Evolutionary conservation across 92 coral and sea anemone species (phyloP), one percentile per base, ranked within the genome.

Genomic region (Galaxea fascicularis): DNA sequence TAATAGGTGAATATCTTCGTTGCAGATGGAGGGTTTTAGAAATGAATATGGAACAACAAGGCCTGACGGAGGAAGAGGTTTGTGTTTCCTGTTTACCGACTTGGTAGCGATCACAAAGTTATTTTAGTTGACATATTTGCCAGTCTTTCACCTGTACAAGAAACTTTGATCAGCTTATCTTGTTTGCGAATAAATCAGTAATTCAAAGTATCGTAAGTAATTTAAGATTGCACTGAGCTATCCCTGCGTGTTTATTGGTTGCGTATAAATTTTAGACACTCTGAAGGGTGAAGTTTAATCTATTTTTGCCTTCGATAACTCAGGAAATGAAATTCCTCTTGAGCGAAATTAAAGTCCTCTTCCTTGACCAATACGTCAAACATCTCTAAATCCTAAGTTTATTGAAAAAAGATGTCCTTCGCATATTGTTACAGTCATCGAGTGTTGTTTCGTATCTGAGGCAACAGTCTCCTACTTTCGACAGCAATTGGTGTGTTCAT

Each of bases 1-100:
- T 11, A 18, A 11, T 75, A 10, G 11, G 13, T 28, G 28, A 54
- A 29, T 57, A 39, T 76, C 84, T 66, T 83, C 72, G 70, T 79
- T 87, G 53, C 79, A 94, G 98, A 86, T 84, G 90, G 93, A 87
- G 85, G 84, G 57, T 84, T 27, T 92, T 94, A 26, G 99, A 96
- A 76, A 86, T 89, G 58, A 71, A 88, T 20, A 96, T 96, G 99
- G 95, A 94, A 62, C 93, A 95, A 47, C 97, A 96, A 75, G 98
- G 97, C 0, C 70, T 96, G 57, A 72, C 99, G 20, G 86, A 85
- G 45, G 90, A 95, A 66, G 98, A 95, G 94, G 99, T 96, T 39
- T 35, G 10, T 41, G 39, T 67, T 65, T 79, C 65, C 63, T 66
- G 62, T 24, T 13, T 13, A n/a, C 24, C 76, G 20, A 4, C 16